Percentiles rank a stretch among this genome's conserved stretches.
Evolutionary conservation across 2,797 vertebrate genomes (phyloP).

Genomic region (Sebastiscus tertius): DNA sequence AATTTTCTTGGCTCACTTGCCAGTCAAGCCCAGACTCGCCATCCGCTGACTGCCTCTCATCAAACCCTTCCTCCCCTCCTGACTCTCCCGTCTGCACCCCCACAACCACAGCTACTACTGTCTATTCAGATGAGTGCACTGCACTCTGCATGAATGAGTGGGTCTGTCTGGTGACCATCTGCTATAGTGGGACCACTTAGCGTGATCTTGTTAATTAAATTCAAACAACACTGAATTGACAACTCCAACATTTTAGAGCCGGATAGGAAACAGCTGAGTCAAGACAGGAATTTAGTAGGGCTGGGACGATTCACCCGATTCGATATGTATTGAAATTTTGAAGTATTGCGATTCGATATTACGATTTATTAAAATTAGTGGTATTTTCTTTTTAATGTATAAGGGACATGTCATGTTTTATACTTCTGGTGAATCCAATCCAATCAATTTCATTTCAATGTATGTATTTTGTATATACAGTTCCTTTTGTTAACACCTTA

Average conservation of each 20-base stretch:
- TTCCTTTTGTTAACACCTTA: too few relatives aligned
- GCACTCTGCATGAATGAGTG: conserved; percentile 27
- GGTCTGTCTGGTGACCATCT: conserved; percentile 64
- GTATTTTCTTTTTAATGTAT: too few relatives aligned
- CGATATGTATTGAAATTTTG: too few relatives aligned
- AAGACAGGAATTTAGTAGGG: conserved; percentile 10
- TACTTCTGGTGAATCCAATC: too few relatives aligned
- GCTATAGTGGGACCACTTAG: conserved; percentile 27
- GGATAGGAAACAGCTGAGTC: conserved; percentile 41
- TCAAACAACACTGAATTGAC: conserved; percentile 61
- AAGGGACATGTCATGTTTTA: too few relatives aligned
- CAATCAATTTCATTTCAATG: too few relatives aligned
- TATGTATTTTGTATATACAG: too few relatives aligned
- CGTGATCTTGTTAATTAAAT: conserved; percentile 67
- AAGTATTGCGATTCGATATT: too few relatives aligned
- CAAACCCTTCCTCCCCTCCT: not conserved
- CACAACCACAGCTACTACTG: not conserved
- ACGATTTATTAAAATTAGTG: too few relatives aligned
- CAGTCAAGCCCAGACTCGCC: conserved; percentile 69
- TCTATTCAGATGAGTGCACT: conserved; percentile 21
- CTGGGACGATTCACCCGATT: too few relatives aligned
- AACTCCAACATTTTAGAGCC: not conserved
- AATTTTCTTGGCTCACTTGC: conserved; percentile 39
- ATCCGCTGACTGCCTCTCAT: conserved; percentile 22
- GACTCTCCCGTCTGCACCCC: conserved; percentile 11